phyloP scores from a whole-genome alignment of 2,888 invertebrate species.

The Leptinotarsa tumamoca region DNA sequence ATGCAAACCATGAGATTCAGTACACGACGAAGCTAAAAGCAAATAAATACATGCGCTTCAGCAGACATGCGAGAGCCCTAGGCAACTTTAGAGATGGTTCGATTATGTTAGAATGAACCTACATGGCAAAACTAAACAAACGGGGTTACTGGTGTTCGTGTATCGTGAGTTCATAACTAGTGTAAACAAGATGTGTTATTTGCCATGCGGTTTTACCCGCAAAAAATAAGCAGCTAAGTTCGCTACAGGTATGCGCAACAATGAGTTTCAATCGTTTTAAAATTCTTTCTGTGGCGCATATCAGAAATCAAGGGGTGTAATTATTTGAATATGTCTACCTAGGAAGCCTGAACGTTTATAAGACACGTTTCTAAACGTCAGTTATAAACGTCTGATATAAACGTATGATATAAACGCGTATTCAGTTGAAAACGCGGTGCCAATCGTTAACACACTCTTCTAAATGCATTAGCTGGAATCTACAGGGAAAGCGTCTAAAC shows the following conservation, averaged over 20 bases:
- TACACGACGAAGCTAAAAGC: slow-evolving; percentile 43
- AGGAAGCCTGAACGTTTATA: slow-evolving; percentile 39
- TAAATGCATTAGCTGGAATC: slow-evolving; percentile 57
- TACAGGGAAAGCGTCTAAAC: slow-evolving; percentile 67
- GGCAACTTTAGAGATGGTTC: slow-evolving; percentile 73
- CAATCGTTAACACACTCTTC: slow-evolving; percentile 43
- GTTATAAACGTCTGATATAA: slow-evolving; percentile 28
- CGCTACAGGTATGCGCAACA: slow-evolving; percentile 50
- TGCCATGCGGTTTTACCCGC: slow-evolving; percentile 64
- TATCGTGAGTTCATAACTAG: slow-evolving; percentile 53
- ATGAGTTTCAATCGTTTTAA: slow-evolving; percentile 40
- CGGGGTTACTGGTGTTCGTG: slow-evolving; percentile 53
- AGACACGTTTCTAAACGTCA: slow-evolving; percentile 34
- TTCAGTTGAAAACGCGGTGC: slow-evolving; percentile 31
- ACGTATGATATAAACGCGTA: slow-evolving; percentile 36
- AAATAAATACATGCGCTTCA: slow-evolving; percentile 48
- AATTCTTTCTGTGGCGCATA: not conserved
- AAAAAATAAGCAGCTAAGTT: slow-evolving; percentile 52
- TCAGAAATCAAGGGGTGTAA: not conserved
- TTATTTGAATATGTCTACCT: slow-evolving; percentile 37
- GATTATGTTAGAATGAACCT: slow-evolving; percentile 64
- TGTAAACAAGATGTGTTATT: slow-evolving; percentile 55
- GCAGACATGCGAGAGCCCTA: slow-evolving; percentile 64
- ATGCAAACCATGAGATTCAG: slow-evolving; percentile 27
- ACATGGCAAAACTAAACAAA: slow-evolving; percentile 50